Evolutionary conservation across 2,113 vertebrate genomes (phyloP), one percentile per base, ranked within the genome.

Genomic region (Nicator chloris): DNA sequence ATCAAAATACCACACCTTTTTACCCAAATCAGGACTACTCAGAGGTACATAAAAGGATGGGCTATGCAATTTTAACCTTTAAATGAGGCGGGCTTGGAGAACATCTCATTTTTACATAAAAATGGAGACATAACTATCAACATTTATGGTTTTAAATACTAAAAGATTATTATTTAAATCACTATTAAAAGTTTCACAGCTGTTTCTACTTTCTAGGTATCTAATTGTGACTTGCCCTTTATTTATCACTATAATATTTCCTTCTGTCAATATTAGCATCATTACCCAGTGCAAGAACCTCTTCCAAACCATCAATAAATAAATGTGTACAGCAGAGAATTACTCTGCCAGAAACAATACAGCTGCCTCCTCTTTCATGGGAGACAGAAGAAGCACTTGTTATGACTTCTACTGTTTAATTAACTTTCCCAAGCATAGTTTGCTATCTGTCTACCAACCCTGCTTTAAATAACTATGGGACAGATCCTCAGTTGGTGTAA

Each of bases 341-440:
- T 94, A 92, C 84, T 94, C 92, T 88, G 92, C 88, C 94, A 95
- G 86, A 89, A 95, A 95, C 92, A 95, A 95, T 93, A 71, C 90
- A 95, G 76, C 82, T 95, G 86, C 78, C 54, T 95, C 59, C 63
- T 76, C 93, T 92, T 96, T 82, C 92, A 87, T 2, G 22, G 57
- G 69, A 90, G 73, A 96, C 64, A 89, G 93, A 95, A 91, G 90
- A 95, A 66, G 44, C 82, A 83, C 88, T 92, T 87, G 70, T 66
- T 90, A 76, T 59, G 70, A 95, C 63, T 95, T 88, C 76, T 86
- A 45, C 63, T 80, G 51, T 93, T 93, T 96, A 95, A 97, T 96
- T 97, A 95, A 94, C 91, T 97, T 97, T 71, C 82, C 79, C 54
- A 88, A 70, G 82, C 86, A 75, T 12, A 87, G 65, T 50, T 92